These are phyloP conservation scores for Neuroterus valhalla DNA, from an alignment of 1,140 invertebrate genomes.

Conservation along the genomic window DNA sequence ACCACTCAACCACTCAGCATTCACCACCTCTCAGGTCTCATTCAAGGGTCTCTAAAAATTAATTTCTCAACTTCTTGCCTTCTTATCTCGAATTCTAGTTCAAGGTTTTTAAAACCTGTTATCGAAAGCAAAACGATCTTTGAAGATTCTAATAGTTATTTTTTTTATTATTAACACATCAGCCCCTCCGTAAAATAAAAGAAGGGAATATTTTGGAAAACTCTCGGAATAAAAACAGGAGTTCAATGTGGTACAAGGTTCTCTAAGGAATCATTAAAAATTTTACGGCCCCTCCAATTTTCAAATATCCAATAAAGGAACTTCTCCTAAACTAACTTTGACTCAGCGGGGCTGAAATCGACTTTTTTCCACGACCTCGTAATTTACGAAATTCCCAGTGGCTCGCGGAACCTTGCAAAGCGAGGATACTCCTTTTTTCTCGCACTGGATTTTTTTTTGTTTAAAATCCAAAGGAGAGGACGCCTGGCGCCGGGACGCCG, in stretches of 20 bases:
- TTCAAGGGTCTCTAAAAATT: constrained; percentile 14
- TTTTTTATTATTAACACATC: too few species aligned
- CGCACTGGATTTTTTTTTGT: constrained; percentile 35
- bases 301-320: too few species aligned
- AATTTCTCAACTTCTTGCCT: background rate
- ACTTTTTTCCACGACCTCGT: constrained; percentile 17
- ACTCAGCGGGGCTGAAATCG: background rate
- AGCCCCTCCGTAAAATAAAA: too few species aligned
- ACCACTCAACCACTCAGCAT: background rate
- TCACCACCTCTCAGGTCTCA: constrained; percentile 5
- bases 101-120: too few species aligned
- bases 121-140: background rate
- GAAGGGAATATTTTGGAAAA: too few species aligned
- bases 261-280: too few species aligned
- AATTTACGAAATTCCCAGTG: constrained; percentile 14
- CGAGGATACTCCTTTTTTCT: constrained; percentile 1
- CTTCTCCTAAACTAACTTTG: too few species aligned
- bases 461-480: constrained; percentile 61
- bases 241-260: too few species aligned
- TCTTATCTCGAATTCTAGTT: background rate
- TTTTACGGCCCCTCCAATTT: too few species aligned
- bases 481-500: constrained; percentile 69
- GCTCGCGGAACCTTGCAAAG: constrained; percentile 38
- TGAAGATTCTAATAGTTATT: background rate
- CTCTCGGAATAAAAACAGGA: too few species aligned